These are phyloP conservation scores for Pristiophorus japonicus DNA, from an alignment of 2,113 vertebrate species.

Conservation along the genomic window DNA sequence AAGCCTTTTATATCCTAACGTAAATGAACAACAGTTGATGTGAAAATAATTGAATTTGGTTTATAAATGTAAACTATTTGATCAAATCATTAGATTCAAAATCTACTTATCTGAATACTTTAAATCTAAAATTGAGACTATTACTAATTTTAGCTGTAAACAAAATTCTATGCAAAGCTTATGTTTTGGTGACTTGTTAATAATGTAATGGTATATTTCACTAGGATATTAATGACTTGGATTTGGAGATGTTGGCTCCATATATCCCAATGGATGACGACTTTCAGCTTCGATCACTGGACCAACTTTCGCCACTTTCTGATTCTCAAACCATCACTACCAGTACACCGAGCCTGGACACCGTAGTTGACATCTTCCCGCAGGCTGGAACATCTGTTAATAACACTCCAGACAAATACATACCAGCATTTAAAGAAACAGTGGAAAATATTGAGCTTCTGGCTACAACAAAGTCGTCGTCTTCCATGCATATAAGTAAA, in stretches of 20 bases:
- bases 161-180: background rate
- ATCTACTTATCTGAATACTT: background rate
- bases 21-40: background rate
- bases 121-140: background rate
- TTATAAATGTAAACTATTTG: background rate
- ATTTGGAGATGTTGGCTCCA: constrained; percentile 93
- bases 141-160: background rate
- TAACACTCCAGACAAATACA: constrained; percentile 48
- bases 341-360: constrained; percentile 46
- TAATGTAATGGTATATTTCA: constrained; percentile 38
- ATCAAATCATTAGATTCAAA: background rate
- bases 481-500: constrained; percentile 57
- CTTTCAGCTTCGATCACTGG: constrained; percentile 81
- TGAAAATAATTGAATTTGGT: background rate
- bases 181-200: background rate
- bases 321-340: constrained; percentile 54
- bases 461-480: constrained; percentile 45
- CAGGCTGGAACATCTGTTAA: constrained; percentile 40
- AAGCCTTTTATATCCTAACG: background rate
- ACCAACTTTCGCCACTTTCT: constrained; percentile 65
- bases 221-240: constrained; percentile 72
- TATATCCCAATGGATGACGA: constrained; percentile 98
- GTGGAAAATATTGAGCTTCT: constrained; percentile 50
- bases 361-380: constrained; percentile 45
- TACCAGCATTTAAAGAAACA: constrained; percentile 46